Evolutionary conservation across 2,113 vertebrate species (phyloP).

Genomic region (Xiphias gladius): DNA sequence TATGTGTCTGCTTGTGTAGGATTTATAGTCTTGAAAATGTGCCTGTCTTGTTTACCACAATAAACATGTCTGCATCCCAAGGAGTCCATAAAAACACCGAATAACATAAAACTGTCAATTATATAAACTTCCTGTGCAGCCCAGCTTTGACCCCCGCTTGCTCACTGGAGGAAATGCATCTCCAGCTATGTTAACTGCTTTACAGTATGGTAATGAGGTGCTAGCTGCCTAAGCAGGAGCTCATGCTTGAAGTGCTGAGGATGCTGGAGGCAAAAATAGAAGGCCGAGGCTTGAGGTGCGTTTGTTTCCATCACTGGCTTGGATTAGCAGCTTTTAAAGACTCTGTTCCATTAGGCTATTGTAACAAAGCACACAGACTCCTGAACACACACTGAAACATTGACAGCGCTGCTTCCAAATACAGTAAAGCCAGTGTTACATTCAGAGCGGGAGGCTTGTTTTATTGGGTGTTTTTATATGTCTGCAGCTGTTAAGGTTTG

Average conservation of each 20-base stretch:
- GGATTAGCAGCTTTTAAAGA: slow-evolving; percentile 72
- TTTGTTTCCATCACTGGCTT: slow-evolving; percentile 60
- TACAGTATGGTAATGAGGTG: slow-evolving; percentile 80
- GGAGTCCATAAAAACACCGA: background rate
- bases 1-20: background rate
- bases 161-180: slow-evolving; percentile 42
- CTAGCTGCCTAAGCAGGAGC: slow-evolving; percentile 54
- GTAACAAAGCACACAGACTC: slow-evolving; percentile 34
- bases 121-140: slow-evolving; percentile 27
- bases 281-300: slow-evolving; percentile 43
- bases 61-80: background rate
- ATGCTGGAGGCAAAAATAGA: slow-evolving; percentile 78
- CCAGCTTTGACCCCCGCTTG: slow-evolving; percentile 16
- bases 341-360: slow-evolving; percentile 47
- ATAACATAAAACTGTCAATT: slow-evolving; percentile 18
- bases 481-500: slow-evolving; percentile 32
- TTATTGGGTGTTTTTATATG: slow-evolving; percentile 39
- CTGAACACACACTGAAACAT: background rate
- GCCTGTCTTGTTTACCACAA: background rate
- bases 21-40: background rate
- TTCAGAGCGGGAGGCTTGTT: slow-evolving; percentile 23
- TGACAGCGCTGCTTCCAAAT: slow-evolving; percentile 21
- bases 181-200: slow-evolving; percentile 68
- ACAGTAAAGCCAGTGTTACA: slow-evolving; percentile 8
- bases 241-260: slow-evolving; percentile 67